Evolutionary conservation across 92 coral and sea anemone genomes (phyloP).

Genomic region (Galaxea fascicularis): DNA sequence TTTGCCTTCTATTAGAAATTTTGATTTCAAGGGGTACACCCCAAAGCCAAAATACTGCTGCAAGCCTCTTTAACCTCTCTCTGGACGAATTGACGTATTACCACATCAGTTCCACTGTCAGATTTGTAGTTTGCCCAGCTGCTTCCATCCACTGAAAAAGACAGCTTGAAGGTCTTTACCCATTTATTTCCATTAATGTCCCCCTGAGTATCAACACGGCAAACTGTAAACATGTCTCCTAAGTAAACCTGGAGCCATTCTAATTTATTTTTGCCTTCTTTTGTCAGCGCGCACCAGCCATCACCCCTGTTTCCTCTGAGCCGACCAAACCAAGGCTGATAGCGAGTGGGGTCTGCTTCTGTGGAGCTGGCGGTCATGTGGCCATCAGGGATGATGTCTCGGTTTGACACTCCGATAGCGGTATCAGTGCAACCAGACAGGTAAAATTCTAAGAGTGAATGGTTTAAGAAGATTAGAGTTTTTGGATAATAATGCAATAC

Average conservation of each 20-base stretch:
- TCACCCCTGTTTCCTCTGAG: not conserved
- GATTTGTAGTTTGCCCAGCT: not conserved
- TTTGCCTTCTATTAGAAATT: too few relatives aligned
- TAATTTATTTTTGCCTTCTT: not conserved
- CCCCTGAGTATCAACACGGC: constrained; percentile 24
- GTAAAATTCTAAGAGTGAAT: not conserved
- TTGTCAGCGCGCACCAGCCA: not conserved
- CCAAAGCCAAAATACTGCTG: too few relatives aligned
- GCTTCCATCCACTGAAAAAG: not conserved
- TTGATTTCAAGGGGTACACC: too few relatives aligned
- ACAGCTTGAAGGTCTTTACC: constrained; percentile 7
- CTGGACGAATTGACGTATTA: not conserved
- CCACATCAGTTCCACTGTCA: not conserved
- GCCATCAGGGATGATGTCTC: not conserved
- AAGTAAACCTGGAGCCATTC: constrained; percentile 22
- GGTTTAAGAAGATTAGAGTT: not conserved
- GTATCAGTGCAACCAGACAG: not conserved
- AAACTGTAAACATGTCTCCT: not conserved
- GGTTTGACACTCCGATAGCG: not conserved
- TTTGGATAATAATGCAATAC: too few relatives aligned
- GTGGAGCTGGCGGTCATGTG: constrained; percentile 16
- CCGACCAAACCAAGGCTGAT: constrained; percentile 1
- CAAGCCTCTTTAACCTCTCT: too few relatives aligned
- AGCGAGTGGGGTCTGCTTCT: too few relatives aligned
- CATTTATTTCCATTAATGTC: not conserved